These are phyloP conservation scores for Heliconius aoede DNA, from an alignment of 2,888 invertebrate genomes.

Conservation along the genomic window DNA sequence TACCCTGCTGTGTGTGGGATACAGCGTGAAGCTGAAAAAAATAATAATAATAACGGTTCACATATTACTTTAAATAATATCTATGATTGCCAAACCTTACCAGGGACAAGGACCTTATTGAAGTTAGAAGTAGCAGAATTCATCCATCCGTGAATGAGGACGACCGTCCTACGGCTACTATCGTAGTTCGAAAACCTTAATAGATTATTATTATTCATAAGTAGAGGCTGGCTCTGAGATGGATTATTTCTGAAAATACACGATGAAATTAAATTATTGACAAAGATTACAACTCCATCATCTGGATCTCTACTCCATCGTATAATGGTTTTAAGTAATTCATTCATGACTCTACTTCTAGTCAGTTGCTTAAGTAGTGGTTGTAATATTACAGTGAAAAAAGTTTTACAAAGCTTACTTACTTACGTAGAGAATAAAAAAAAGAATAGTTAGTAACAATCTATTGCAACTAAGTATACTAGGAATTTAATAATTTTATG, in stretches of 20 bases:
- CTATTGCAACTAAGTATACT: neutral
- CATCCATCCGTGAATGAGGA: slow-evolving; percentile 64
- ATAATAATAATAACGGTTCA: neutral
- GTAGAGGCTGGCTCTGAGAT: slow-evolving; percentile 60
- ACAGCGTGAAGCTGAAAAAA: neutral
- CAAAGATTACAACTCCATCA: neutral
- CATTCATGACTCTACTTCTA: too few relatives aligned
- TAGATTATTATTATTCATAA: slow-evolving; percentile 54
- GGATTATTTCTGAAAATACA: slow-evolving; percentile 60
- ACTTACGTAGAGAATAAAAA: too few relatives aligned
- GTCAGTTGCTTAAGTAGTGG: too few relatives aligned
- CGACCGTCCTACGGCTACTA: slow-evolving; percentile 57
- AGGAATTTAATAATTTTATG: too few relatives aligned
- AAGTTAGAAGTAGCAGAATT: slow-evolving; percentile 58
- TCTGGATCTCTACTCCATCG: too few relatives aligned
- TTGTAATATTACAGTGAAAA: too few relatives aligned
- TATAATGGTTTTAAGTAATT: too few relatives aligned
- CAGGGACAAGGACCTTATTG: slow-evolving; percentile 60
- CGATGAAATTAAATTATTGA: neutral
- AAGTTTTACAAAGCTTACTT: too few relatives aligned
- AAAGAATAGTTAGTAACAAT: neutral
- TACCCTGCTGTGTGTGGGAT: too few relatives aligned
- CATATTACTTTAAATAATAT: neutral
- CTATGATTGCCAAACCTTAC: slow-evolving; percentile 47
- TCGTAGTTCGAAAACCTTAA: slow-evolving; percentile 57